phyloP scores from a whole-genome alignment of 2,797 vertebrate genomes.

The Chrysocyon brachyurus region DNA sequence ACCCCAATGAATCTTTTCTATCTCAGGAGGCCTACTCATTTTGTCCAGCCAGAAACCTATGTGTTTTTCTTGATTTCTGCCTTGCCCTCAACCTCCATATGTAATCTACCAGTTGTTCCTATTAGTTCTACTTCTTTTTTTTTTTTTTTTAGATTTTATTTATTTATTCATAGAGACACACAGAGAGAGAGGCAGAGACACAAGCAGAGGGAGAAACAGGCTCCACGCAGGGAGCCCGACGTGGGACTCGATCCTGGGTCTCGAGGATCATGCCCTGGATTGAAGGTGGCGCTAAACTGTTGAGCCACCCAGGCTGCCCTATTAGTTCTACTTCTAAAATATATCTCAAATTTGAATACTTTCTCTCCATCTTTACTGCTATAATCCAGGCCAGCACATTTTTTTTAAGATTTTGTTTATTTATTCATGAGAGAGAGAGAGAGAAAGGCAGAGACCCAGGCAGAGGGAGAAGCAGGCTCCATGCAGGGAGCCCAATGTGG shows the following conservation, averaged over 20 bases:
- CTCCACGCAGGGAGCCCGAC: no score
- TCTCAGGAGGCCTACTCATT: not conserved
- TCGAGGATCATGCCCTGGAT: no score
- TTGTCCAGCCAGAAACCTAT: constrained; percentile 12
- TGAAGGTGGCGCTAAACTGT: no score
- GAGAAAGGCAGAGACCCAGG: no score
- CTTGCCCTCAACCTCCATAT: not conserved
- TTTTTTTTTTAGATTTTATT: no score
- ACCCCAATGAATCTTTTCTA: not conserved
- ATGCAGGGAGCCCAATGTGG: no score
- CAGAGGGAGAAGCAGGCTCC: no score
- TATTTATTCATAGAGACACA: no score
- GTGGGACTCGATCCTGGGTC: no score
- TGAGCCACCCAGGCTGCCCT: not conserved
- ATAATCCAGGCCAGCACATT: not conserved
- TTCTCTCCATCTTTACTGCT: not conserved
- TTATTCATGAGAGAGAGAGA: no score
- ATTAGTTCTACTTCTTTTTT: not conserved
- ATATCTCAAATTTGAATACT: not conserved
- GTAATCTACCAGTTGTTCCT: not conserved
- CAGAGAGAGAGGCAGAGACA: no score
- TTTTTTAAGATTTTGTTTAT: not conserved
- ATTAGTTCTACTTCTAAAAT: not conserved
- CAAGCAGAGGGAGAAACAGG: no score
- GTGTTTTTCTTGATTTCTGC: constrained; percentile 23